Conservation (phyloP, 2,797 vertebrate species). For the Eremophila alpestris region DNA sequence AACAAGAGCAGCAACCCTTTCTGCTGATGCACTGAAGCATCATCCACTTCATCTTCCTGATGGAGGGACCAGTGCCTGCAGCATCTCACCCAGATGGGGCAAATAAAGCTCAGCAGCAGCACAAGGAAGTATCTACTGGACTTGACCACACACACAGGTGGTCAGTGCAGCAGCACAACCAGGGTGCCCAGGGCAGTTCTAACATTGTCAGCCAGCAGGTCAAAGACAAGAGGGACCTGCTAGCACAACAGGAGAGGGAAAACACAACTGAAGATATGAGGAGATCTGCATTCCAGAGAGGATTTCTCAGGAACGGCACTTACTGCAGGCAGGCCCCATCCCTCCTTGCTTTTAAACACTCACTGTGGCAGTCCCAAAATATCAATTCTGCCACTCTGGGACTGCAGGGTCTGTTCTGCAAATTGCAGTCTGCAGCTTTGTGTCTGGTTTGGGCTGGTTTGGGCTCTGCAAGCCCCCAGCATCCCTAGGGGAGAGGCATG, state of each 20-base stretch:
- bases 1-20: background rate
- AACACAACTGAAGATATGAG: background rate
- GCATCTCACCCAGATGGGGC: background rate
- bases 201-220: background rate
- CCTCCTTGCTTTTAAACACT: background rate
- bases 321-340: background rate
- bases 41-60: background rate
- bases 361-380: background rate
- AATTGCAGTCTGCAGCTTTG: background rate
- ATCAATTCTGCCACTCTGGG: rapidly evolving
- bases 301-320: background rate
- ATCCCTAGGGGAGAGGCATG: background rate
- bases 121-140: background rate
- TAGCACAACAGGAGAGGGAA: background rate
- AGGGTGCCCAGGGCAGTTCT: rapidly evolving
- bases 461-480: background rate
- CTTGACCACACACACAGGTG: rapidly evolving
- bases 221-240: background rate
- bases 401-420: background rate
- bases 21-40: background rate
- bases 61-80: background rate
- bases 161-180: background rate
- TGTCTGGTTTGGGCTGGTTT: background rate
- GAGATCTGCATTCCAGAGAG: background rate
- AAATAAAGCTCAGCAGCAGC: background rate